These are phyloP conservation scores for Chitala chitala DNA, from an alignment of 2,113 vertebrate genomes.

Conservation along the genomic window DNA sequence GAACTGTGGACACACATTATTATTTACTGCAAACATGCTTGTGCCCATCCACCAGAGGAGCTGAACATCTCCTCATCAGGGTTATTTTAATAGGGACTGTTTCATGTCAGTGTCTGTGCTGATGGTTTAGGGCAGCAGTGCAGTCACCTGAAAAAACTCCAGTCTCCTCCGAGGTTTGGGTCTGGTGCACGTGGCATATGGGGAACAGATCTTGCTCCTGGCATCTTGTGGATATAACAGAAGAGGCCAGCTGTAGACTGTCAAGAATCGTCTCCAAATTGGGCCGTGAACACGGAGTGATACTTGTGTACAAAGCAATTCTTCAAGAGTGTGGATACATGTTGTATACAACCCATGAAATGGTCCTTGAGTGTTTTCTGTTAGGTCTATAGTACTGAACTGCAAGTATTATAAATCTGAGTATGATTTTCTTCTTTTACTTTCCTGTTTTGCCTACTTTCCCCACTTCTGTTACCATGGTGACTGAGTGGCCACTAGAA, in stretches of 20 bases:
- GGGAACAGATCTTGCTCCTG: not conserved
- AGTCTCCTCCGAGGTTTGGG: not conserved
- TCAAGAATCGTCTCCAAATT: not conserved
- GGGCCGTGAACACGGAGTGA: not conserved
- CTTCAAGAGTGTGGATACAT: not conserved
- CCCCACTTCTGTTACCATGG: slow-evolving; percentile 38
- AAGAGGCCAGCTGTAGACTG: not conserved
- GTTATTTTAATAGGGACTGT: too few species aligned
- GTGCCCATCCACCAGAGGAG: too few species aligned
- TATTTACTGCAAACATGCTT: too few species aligned
- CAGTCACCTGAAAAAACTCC: not conserved
- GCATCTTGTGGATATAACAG: not conserved
- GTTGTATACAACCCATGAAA: not conserved
- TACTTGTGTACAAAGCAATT: not conserved
- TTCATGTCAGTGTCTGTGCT: too few species aligned
- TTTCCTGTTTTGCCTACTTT: slow-evolving; percentile 17
- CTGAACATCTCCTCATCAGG: too few species aligned
- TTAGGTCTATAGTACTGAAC: not conserved
- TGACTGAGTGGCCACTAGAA: slow-evolving; percentile 29
- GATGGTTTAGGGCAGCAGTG: not conserved
- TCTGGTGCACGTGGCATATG: not conserved
- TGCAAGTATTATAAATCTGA: not conserved
- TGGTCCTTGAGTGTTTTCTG: not conserved
- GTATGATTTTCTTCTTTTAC: slow-evolving; percentile 16
- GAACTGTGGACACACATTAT: too few species aligned